Percentiles rank a stretch among this genome's conserved stretches.
Evolutionary conservation across 1,140 invertebrate species (phyloP).

Genomic region (Bombus confusus): DNA sequence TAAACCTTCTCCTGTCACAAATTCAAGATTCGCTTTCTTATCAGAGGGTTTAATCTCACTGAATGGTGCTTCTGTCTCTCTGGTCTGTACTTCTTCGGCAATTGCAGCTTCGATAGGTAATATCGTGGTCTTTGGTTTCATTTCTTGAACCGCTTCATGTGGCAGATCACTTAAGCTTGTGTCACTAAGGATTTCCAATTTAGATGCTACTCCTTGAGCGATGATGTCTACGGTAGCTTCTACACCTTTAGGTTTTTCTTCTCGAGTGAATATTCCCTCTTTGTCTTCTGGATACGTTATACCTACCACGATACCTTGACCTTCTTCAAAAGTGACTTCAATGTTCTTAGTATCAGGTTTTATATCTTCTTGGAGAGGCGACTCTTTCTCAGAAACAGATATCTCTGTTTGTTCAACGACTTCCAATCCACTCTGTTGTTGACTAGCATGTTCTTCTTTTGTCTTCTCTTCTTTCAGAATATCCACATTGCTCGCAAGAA

Average conservation of each 20-base stretch:
- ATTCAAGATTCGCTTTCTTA: slow-evolving; percentile 79
- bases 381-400: slow-evolving; percentile 83
- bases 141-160: slow-evolving; percentile 70
- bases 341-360: slow-evolving; percentile 82
- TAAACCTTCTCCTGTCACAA: slow-evolving; percentile 81
- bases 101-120: slow-evolving; percentile 80
- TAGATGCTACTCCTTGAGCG: slow-evolving; percentile 82
- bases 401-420: slow-evolving; percentile 80
- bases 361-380: slow-evolving; percentile 73
- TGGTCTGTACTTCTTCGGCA: slow-evolving; percentile 78
- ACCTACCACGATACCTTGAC: slow-evolving; percentile 80
- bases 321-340: slow-evolving; percentile 80
- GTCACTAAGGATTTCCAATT: slow-evolving; percentile 81
- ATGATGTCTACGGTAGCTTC: slow-evolving; percentile 82
- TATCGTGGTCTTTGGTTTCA: slow-evolving; percentile 78
- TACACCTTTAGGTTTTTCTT: slow-evolving; percentile 74
- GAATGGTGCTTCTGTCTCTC: slow-evolving; percentile 83
- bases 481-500: slow-evolving; percentile 71
- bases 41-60: slow-evolving; percentile 71
- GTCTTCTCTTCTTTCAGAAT: slow-evolving; percentile 70
- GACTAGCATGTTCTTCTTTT: slow-evolving; percentile 73
- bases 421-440: slow-evolving; percentile 77
- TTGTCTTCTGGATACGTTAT: slow-evolving; percentile 82
- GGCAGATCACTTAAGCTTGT: slow-evolving; percentile 75
- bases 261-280: slow-evolving; percentile 79